phyloP scores from a whole-genome alignment of 2,113 vertebrate genomes.

The Chloropsis hardwickii region DNA sequence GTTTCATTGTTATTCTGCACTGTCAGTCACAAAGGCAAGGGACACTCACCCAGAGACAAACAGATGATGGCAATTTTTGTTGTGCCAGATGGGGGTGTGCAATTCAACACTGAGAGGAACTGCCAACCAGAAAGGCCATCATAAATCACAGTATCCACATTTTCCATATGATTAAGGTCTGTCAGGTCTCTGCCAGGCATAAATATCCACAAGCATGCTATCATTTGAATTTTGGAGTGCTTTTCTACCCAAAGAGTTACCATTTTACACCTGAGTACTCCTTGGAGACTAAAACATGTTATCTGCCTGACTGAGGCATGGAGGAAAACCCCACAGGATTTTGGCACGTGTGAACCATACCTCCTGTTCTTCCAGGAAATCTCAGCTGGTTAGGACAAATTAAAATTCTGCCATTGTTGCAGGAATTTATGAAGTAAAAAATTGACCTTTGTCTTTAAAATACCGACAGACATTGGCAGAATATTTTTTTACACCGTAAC shows the following conservation, averaged over 20 bases:
- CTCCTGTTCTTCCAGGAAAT: not conserved
- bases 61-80: not conserved
- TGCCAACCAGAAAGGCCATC: not conserved
- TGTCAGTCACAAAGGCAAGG: not conserved
- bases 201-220: not conserved
- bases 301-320: not conserved
- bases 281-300: not conserved
- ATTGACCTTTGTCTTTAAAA: not conserved
- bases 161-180: not conserved
- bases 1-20: not conserved
- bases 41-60: not conserved
- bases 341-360: not conserved
- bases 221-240: conserved; percentile 23
- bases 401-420: not conserved
- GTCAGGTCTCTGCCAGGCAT: not conserved
- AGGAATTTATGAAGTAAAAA: not conserved
- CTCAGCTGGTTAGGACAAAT: not conserved
- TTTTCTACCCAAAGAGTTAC: not conserved
- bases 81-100: conserved; percentile 1
- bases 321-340: not conserved
- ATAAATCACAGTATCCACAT: not conserved
- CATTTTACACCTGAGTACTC: not conserved
- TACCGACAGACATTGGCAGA: not conserved
- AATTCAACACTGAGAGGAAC: not conserved
- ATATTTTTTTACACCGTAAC: not conserved